These are phyloP conservation scores for Drosophila meridionalis DNA, from an alignment of 2,888 invertebrate species.

Conservation along the genomic window DNA sequence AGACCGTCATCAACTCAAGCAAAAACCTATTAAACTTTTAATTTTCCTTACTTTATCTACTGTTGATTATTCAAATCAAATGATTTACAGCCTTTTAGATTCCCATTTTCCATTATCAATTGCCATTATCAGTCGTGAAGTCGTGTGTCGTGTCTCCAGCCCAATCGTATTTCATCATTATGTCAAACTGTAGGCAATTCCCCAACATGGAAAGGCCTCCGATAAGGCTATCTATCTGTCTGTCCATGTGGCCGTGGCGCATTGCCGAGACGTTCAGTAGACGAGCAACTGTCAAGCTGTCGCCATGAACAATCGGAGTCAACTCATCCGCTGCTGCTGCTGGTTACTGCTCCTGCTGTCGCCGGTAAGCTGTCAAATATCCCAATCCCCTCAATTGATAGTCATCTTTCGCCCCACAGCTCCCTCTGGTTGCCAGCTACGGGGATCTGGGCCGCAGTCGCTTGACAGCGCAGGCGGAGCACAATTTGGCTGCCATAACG, in stretches of 20 bases:
- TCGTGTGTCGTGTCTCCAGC: conserved; percentile 35
- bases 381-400: background rate
- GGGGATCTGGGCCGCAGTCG: conserved; percentile 58
- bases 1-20: background rate
- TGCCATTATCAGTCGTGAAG: conserved; percentile 27
- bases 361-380: conserved; percentile 39
- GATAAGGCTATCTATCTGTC: conserved; percentile 54
- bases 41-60: background rate
- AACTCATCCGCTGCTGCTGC: conserved; percentile 8
- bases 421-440: conserved; percentile 11
- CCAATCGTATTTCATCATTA: conserved; percentile 30
- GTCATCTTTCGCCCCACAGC: background rate
- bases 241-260: conserved; percentile 3
- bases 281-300: conserved; percentile 35
- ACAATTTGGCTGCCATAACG: conserved; percentile 48
- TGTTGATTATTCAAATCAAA: conserved; percentile 6
- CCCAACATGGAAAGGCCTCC: conserved; percentile 21
- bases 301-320: conserved; percentile 33
- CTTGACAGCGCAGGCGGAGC: conserved; percentile 55
- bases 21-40: background rate
- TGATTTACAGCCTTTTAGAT: conserved; percentile 14
- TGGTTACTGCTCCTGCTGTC: conserved; percentile 16
- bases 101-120: conserved; percentile 11
- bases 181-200: conserved; percentile 35
- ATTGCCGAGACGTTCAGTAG: conserved; percentile 42